These are phyloP conservation scores for Meriones psammophilus DNA, from an alignment of 2,797 vertebrate species.

Conservation along the genomic window DNA sequence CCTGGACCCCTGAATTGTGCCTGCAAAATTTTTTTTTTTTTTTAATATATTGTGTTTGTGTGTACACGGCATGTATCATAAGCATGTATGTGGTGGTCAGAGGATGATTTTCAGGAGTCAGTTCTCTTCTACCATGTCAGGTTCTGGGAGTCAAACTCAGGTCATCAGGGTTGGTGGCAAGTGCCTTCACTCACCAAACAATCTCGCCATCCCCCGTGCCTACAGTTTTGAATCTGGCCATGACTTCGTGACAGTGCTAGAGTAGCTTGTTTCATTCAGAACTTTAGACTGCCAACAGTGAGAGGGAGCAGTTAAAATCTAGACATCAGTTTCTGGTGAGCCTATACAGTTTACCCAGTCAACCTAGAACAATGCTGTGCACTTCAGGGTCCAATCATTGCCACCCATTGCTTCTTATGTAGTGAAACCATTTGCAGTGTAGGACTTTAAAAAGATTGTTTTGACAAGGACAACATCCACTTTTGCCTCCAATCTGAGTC, in stretches of 20 bases:
- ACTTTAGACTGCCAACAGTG: not conserved
- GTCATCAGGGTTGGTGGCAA: not conserved
- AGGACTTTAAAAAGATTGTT: not conserved
- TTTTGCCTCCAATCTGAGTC: constrained; percentile 3
- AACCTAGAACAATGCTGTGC: not conserved
- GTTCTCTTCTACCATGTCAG: not conserved
- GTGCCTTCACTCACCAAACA: not conserved
- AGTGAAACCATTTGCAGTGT: constrained; percentile 23
- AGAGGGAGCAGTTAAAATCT: constrained; percentile 45
- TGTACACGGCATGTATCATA: not conserved
- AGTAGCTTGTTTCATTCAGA: constrained; percentile 52
- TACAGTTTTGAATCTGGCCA: not conserved
- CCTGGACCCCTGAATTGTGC: constrained; percentile 24
- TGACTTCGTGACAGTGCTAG: not conserved
- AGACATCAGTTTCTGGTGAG: not conserved
- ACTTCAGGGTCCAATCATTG: constrained; percentile 29
- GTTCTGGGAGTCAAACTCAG: not conserved
- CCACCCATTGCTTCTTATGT: not conserved
- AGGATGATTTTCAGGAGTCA: not conserved
- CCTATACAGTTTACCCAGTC: not conserved
- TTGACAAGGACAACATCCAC: not conserved
- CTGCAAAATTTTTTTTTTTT: not conserved
- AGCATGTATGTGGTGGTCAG: not conserved
- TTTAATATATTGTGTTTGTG: not conserved
- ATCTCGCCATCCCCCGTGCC: not conserved